A percentile compares a stretch with the other conserved stretches of the same genome.
Conservation (phyloP, 2,797 vertebrate species). For the Rhynchotus rufescens region DNA sequence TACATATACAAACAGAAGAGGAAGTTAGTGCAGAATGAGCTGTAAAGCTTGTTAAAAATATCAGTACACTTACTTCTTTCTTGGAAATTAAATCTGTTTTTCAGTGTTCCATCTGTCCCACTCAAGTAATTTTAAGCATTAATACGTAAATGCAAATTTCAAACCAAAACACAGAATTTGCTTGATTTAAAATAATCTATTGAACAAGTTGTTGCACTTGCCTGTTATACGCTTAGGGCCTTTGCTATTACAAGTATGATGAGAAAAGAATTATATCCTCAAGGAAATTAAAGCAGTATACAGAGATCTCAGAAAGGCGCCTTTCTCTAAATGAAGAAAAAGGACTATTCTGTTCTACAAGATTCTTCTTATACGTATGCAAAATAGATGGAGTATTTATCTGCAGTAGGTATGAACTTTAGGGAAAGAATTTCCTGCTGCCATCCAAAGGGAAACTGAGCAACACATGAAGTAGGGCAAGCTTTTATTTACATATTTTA, state of each 20-base stretch:
- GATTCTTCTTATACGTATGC: background rate
- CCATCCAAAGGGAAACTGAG: background rate
- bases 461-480: background rate
- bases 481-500: background rate
- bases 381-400: background rate
- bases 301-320: background rate
- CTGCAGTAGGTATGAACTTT: background rate
- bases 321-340: background rate
- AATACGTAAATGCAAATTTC: background rate
- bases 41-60: background rate
- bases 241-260: background rate
- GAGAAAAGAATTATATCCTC: background rate
- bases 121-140: background rate
- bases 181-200: background rate
- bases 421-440: background rate
- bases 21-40: background rate
- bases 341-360: background rate
- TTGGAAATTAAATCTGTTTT: background rate
- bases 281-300: background rate
- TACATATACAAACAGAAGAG: background rate
- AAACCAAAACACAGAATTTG: background rate
- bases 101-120: background rate
- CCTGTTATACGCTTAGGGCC: background rate
- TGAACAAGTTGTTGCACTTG: background rate
- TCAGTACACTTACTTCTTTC: background rate